Percentiles rank a stretch among this genome's conserved stretches.
These are phyloP conservation scores for Avahi laniger DNA, from an alignment of 2,797 vertebrate genomes.

Conservation along the genomic window DNA sequence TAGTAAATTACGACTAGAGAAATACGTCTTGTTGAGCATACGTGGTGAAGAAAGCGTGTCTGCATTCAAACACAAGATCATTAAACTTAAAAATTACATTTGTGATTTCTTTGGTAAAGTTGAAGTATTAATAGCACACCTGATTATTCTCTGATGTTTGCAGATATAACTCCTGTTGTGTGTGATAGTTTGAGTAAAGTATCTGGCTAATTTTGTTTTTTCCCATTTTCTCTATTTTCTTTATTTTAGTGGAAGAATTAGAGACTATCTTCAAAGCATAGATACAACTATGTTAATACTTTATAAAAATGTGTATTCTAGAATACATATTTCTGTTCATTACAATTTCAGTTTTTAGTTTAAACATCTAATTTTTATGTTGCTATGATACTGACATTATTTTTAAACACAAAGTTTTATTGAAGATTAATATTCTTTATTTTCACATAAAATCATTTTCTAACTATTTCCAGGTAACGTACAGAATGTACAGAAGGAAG, in stretches of 20 bases:
- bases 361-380: constrained; percentile 6
- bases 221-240: not conserved
- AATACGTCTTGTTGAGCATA: not conserved
- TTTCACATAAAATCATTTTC: constrained; percentile 52
- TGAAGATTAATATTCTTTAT: not conserved
- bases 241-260: constrained; percentile 8
- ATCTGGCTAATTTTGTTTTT: constrained; percentile 45
- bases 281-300: constrained; percentile 17
- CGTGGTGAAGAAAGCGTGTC: not conserved
- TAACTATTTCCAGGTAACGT: constrained; percentile 70
- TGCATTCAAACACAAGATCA: not conserved
- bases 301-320: not conserved
- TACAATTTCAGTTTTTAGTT: constrained; percentile 43
- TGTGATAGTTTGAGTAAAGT: not conserved
- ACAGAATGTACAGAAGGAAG: constrained; percentile 52
- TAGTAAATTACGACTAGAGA: not conserved
- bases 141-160: not conserved
- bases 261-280: constrained; percentile 9
- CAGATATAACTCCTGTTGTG: not conserved
- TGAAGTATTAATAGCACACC: not conserved
- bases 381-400: not conserved
- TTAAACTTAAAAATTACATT: constrained; percentile 25
- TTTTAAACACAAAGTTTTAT: not conserved
- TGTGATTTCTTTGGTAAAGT: constrained; percentile 4
- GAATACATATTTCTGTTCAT: constrained; percentile 27